Conservation (phyloP, 2,113 vertebrate genomes). For the Oenanthe melanoleuca region DNA sequence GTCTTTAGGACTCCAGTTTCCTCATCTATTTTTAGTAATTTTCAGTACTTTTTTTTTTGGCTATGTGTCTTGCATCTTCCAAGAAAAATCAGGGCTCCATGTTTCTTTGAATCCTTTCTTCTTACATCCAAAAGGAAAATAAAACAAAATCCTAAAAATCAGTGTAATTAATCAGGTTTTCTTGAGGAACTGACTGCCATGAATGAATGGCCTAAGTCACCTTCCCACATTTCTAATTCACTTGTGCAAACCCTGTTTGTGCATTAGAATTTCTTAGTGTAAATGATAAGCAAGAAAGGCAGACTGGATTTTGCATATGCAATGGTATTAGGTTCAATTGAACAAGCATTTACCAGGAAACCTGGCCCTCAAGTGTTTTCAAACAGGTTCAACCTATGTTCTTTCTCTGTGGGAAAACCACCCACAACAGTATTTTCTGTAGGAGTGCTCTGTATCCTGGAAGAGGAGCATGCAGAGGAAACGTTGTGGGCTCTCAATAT, state of each 20-base stretch:
- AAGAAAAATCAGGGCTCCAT: not conserved
- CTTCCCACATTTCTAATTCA: not conserved
- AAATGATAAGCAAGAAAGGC: not conserved
- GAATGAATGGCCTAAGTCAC: not conserved
- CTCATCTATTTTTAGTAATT: not conserved
- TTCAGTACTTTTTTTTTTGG: not conserved
- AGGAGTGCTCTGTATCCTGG: not conserved
- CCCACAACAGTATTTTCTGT: not conserved
- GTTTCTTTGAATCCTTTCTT: not conserved
- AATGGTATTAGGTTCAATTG: not conserved
- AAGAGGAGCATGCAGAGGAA: rapidly evolving
- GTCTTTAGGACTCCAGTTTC: not conserved
- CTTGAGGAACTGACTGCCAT: not conserved
- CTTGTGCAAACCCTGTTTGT: not conserved
- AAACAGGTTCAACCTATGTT: not conserved
- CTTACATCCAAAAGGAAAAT: not conserved
- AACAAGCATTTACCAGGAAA: not conserved
- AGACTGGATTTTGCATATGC: not conserved
- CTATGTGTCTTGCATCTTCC: not conserved
- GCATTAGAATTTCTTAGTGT: not conserved
- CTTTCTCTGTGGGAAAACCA: not conserved
- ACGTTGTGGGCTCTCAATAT: not conserved
- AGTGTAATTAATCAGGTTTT: not conserved
- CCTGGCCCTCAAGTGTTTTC: not conserved
- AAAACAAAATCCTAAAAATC: not conserved